Conservation (phyloP, 2,888 invertebrate genomes). For the Girardia tigrina region DNA sequence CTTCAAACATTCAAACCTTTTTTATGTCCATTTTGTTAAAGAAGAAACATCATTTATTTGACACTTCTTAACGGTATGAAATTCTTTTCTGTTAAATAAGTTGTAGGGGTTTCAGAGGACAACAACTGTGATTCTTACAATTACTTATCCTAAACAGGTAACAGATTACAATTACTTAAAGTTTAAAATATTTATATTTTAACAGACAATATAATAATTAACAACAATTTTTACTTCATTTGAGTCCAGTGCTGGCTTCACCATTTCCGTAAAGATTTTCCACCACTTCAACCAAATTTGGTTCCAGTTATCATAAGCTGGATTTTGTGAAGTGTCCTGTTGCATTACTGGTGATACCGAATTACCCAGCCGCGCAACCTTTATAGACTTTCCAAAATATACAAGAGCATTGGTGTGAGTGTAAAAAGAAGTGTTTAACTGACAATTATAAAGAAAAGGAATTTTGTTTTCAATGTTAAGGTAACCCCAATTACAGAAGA, state of each 20-base stretch:
- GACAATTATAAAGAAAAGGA: slow-evolving; percentile 88
- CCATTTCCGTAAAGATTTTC: slow-evolving; percentile 71
- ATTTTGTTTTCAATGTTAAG: slow-evolving; percentile 78
- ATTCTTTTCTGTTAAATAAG: too few relatives aligned
- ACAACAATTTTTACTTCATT: slow-evolving; percentile 75
- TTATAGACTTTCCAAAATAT: not conserved
- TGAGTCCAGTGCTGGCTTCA: slow-evolving; percentile 64
- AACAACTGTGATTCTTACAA: too few relatives aligned
- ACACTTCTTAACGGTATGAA: too few relatives aligned
- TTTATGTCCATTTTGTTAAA: too few relatives aligned
- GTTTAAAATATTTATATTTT: too few relatives aligned
- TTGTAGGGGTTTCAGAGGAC: too few relatives aligned
- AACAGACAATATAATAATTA: too few relatives aligned
- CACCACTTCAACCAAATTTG: slow-evolving; percentile 60
- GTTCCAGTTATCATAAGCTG: not conserved
- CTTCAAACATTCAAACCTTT: too few relatives aligned
- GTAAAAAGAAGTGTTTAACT: not conserved
- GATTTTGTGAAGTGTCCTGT: not conserved
- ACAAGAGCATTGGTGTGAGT: not conserved
- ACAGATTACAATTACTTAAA: too few relatives aligned
- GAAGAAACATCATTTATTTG: too few relatives aligned
- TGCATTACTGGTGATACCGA: not conserved
- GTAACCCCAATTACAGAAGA: slow-evolving; percentile 81
- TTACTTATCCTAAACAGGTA: too few relatives aligned
- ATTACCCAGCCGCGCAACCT: not conserved